Conservation (phyloP, 2,113 vertebrate species). For the Plecotus auritus region DNA sequence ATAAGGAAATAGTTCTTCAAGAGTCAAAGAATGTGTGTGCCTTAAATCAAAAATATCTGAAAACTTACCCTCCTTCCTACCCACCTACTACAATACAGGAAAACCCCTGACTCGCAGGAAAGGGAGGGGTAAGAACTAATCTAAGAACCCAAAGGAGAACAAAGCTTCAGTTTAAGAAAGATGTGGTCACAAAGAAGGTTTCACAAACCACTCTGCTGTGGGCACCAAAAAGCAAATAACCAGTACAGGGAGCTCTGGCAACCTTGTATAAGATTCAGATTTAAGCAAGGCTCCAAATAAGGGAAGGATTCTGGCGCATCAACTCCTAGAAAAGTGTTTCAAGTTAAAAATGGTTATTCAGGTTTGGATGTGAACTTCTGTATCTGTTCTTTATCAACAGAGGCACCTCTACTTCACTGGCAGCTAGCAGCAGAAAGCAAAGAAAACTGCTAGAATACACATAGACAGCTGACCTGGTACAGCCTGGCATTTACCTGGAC, state of each 20-base stretch:
- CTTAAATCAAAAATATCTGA: not conserved
- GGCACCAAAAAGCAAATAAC: slow-evolving; percentile 62
- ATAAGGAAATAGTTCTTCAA: not conserved
- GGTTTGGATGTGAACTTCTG: slow-evolving; percentile 86
- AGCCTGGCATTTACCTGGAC: slow-evolving; percentile 60
- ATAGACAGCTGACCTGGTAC: slow-evolving; percentile 71
- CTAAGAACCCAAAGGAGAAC: slow-evolving; percentile 36
- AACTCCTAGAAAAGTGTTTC: slow-evolving; percentile 83
- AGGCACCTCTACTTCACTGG: slow-evolving; percentile 79
- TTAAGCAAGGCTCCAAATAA: slow-evolving; percentile 86
- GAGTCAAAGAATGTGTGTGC: not conserved
- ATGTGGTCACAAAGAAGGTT: slow-evolving; percentile 40
- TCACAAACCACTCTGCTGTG: slow-evolving; percentile 43
- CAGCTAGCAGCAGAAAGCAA: slow-evolving; percentile 77
- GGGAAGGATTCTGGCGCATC: slow-evolving; percentile 82
- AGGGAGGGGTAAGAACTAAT: slow-evolving; percentile 42
- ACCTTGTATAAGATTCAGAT: slow-evolving; percentile 72
- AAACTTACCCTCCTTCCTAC: not conserved
- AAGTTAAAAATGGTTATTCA: slow-evolving; percentile 86
- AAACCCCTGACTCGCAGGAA: slow-evolving; percentile 17
- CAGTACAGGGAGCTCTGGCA: slow-evolving; percentile 70
- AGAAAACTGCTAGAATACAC: slow-evolving; percentile 71
- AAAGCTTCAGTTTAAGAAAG: slow-evolving; percentile 30
- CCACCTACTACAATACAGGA: slow-evolving; percentile 20
- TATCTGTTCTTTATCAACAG: slow-evolving; percentile 87